phyloP scores from a whole-genome alignment of 2,888 invertebrate species.

The Candidula unifasciata region DNA sequence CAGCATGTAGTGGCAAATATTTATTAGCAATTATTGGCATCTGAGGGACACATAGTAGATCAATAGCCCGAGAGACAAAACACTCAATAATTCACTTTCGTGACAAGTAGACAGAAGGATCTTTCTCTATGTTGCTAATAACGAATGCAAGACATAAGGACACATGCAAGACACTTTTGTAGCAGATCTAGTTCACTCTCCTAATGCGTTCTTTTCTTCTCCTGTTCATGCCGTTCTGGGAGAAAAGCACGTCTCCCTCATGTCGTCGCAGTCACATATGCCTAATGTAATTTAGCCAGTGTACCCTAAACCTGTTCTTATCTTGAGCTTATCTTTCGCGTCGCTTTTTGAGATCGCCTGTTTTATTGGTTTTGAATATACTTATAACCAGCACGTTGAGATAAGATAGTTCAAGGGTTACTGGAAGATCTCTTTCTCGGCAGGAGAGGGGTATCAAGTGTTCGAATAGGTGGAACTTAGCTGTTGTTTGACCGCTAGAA shows the following conservation, averaged over 20 bases:
- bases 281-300: neutral
- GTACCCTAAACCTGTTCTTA: neutral
- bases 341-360: neutral
- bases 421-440: conserved; percentile 34
- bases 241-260: neutral
- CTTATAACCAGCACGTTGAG: neutral
- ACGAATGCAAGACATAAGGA: no score
- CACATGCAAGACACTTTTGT: no score
- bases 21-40: no score
- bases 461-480: conserved; percentile 3
- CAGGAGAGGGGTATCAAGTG: conserved; percentile 30
- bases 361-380: conserved; percentile 6
- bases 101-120: neutral
- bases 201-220: neutral
- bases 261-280: neutral
- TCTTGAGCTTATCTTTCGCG: neutral
- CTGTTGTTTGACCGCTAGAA: neutral
- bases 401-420: conserved; percentile 23
- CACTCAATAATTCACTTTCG: neutral
- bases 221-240: neutral
- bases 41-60: no score
- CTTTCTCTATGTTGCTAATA: neutral
- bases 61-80: no score
- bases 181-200: no score
- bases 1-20: no score